Conservation (phyloP, 30 jellyfish, hydroid and myxozoan species). For the Turritopsis dohrnii region DNA sequence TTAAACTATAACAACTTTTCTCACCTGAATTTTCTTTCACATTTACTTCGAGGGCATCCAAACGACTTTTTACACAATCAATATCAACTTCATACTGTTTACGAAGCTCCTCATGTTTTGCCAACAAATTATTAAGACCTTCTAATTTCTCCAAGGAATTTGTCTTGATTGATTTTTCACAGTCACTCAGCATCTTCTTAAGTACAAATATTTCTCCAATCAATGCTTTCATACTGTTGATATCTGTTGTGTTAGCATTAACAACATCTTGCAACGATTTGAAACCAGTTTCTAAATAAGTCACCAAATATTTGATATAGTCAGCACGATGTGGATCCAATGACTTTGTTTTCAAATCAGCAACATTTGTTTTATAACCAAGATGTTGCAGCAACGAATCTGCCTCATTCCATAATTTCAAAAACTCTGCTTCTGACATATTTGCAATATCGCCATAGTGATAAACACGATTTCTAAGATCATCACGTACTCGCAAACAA, state of each 20-base stretch:
- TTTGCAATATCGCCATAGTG: neutral
- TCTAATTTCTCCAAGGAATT: neutral
- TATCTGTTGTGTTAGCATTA: neutral
- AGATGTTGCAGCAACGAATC: neutral
- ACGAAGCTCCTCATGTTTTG: neutral
- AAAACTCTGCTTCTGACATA: neutral
- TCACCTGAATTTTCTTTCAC: too few relatives aligned
- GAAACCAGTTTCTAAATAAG: neutral
- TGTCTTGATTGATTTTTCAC: neutral
- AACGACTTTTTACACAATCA: neutral
- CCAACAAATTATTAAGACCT: neutral
- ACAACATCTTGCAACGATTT: neutral
- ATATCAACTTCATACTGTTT: neutral
- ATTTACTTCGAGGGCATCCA: too few relatives aligned
- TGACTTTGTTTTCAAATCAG: neutral
- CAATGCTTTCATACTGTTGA: neutral
- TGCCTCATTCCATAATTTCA: neutral
- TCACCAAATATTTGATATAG: neutral
- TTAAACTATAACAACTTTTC: too few relatives aligned
- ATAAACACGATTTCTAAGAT: neutral
- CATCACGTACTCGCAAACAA: neutral
- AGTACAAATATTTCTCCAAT: neutral
- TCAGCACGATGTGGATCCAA: neutral
- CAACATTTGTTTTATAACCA: neutral
- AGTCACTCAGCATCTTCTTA: neutral